Base-by-base conservation (phyloP, 2,888 invertebrate genomes). In the Lepidocyrtinus sp. region DNA sequence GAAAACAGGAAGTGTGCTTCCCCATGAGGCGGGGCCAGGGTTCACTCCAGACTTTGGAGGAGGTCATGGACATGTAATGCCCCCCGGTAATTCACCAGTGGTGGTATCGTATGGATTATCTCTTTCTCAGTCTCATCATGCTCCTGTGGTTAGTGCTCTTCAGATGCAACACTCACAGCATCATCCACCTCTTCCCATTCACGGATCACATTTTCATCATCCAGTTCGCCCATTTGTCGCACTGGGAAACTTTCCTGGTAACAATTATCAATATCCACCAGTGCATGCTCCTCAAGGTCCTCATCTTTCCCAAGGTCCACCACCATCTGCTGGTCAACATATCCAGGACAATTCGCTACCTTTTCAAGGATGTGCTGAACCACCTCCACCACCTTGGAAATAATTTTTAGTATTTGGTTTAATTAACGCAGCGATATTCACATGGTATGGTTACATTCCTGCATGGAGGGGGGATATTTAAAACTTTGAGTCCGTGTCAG, bases 81-180 rank as follows among this genome's bases (percentile, higher is more conserved):
- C 65, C 9, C 36, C 50, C 2, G 68, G 67, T 26, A 77, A 59
- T 24, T 15, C 68, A 21, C 77, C 77, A n/a, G 55, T 55, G 0
- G 61, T 59, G 5, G 71, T 71, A 36, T 36, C 36, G 21, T 78
- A 78, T 50, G 78, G 78, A n/a, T 27, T 78, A 7, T 78, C 75
- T n/a, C 46, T 80, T 5, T 82, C 82, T 2, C 82, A 82, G 24
- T 75, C 79, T 2, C 79, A 82, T 73, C 82, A 82, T 24, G 79
- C 75, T 21, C 79, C 82, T 0, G 79, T 82, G 0, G 82, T 82
- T 9, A 82, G 82, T 76, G 82, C 82, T 5, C 21, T 79, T 27
- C 82, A 79, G 26, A 79, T 80, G 82, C 75, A 80, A 12, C 79
- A 80, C 24, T 80, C 79, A 15, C 79, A 73, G 17, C 79, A 73